A percentile compares a stretch with the other conserved stretches of the same genome.
Conservation (phyloP, 2,797 vertebrate species). For the Brachymystax lenok region DNA sequence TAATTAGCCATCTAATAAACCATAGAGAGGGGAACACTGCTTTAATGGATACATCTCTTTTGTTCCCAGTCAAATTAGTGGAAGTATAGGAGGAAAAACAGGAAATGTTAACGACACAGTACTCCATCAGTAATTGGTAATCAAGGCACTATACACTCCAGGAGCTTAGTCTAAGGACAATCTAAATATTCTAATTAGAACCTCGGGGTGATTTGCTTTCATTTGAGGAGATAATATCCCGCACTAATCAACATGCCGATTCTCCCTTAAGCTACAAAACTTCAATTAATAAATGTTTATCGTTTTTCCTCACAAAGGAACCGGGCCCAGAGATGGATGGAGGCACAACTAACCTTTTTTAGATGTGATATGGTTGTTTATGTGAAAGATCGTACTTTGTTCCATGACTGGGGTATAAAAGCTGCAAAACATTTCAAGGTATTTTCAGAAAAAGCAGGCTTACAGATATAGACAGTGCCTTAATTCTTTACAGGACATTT, state of each 20-base stretch:
- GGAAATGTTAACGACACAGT: slow-evolving; percentile 2
- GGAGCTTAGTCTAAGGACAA: slow-evolving; percentile 35
- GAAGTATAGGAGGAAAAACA: background rate
- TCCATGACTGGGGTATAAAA: too few relatives aligned
- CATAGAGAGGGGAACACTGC: background rate
- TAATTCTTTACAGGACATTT: too few relatives aligned
- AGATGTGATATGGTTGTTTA: too few relatives aligned
- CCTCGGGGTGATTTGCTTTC: slow-evolving; percentile 40
- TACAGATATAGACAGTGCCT: too few relatives aligned
- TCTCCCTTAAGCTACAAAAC: slow-evolving; percentile 34
- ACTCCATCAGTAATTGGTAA: slow-evolving; percentile 40
- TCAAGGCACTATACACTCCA: slow-evolving; percentile 34
- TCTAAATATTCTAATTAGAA: slow-evolving; percentile 45
- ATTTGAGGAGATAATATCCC: slow-evolving; percentile 36
- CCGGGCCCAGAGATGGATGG: slow-evolving; percentile 13
- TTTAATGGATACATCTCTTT: background rate
- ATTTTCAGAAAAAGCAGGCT: too few relatives aligned
- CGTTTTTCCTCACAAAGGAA: slow-evolving; percentile 6
- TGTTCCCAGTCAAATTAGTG: slow-evolving; percentile 7
- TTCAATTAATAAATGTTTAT: slow-evolving; percentile 44
- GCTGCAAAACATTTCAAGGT: too few relatives aligned
- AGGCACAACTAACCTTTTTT: background rate
- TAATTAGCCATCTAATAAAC: too few relatives aligned
- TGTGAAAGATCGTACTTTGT: too few relatives aligned
- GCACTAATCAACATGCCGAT: slow-evolving; percentile 46